These are phyloP conservation scores for Lithophane leautieri DNA, from an alignment of 2,888 invertebrate genomes.

Conservation along the genomic window DNA sequence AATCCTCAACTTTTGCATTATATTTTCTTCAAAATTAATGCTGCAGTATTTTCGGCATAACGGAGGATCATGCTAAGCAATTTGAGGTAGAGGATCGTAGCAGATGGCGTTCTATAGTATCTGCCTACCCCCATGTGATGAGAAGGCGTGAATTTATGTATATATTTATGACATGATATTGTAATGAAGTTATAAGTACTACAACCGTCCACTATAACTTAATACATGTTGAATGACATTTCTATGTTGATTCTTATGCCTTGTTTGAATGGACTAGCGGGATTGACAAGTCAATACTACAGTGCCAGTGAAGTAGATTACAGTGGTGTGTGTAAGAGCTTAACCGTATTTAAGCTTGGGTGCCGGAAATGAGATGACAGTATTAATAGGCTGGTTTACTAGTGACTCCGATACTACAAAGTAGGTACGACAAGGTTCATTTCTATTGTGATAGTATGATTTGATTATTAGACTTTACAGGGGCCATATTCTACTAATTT, in stretches of 20 bases:
- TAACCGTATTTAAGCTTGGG: slow-evolving; percentile 26
- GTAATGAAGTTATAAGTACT: neutral
- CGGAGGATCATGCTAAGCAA: too few species aligned
- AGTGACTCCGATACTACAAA: slow-evolving; percentile 5
- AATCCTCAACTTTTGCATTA: too few species aligned
- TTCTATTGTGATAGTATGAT: neutral
- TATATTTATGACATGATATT: too few species aligned
- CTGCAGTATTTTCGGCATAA: too few species aligned
- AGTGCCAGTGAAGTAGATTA: slow-evolving; percentile 31
- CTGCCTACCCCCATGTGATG: too few species aligned
- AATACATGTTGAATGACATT: slow-evolving; percentile 22
- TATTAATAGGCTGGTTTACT: slow-evolving; percentile 1
- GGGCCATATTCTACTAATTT: too few species aligned
- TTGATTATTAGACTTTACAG: too few species aligned
- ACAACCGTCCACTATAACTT: neutral
- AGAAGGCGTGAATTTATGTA: too few species aligned
- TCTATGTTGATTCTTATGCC: slow-evolving; percentile 40
- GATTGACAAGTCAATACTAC: slow-evolving; percentile 48
- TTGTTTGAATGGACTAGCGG: slow-evolving; percentile 40
- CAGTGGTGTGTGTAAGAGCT: slow-evolving; percentile 31
- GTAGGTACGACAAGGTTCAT: neutral
- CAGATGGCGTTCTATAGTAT: too few species aligned
- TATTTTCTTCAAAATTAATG: too few species aligned
- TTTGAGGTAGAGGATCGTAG: too few species aligned
- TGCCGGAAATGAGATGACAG: slow-evolving; percentile 35